Conservation (phyloP, 2,797 vertebrate genomes). For the Malacoctenus gilli region DNA sequence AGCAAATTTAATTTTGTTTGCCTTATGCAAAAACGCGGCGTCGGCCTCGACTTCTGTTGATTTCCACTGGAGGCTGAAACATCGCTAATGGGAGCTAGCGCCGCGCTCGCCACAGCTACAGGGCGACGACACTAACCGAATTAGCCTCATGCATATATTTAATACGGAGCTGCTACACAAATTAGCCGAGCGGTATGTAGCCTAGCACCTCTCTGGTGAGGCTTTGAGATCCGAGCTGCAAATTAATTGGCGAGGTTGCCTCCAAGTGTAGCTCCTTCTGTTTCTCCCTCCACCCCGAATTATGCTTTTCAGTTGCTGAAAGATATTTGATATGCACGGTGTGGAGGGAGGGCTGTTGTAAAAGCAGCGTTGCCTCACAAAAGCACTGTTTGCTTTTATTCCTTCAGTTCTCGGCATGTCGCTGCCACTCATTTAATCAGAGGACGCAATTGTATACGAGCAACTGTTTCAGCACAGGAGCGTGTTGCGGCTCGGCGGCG, state of each 20-base stretch:
- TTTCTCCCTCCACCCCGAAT: slow-evolving; percentile 69
- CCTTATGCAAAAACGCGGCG: slow-evolving; percentile 92
- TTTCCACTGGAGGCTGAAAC: slow-evolving; percentile 94
- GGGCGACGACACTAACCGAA: slow-evolving; percentile 88
- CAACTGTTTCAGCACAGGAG: slow-evolving; percentile 36
- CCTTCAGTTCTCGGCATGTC: slow-evolving; percentile 44
- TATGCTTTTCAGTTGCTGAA: slow-evolving; percentile 68
- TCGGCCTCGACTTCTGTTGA: slow-evolving; percentile 90
- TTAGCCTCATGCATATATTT: slow-evolving; percentile 96
- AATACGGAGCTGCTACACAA: slow-evolving; percentile 87
- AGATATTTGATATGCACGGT: slow-evolving; percentile 74
- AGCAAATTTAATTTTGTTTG: slow-evolving; percentile 99
- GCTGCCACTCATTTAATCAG: slow-evolving; percentile 52
- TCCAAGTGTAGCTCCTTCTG: slow-evolving; percentile 70
- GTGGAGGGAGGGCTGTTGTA: slow-evolving; percentile 21
- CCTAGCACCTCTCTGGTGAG: slow-evolving; percentile 77
- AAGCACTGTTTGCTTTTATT: slow-evolving; percentile 57
- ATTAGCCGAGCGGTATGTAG: slow-evolving; percentile 78
- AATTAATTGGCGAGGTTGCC: slow-evolving; percentile 79
- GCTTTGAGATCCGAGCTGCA: slow-evolving; percentile 78
- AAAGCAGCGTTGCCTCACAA: slow-evolving; percentile 59
- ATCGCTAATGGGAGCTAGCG: slow-evolving; percentile 93
- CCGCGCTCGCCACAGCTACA: slow-evolving; percentile 76
- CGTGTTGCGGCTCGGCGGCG: too few species aligned
- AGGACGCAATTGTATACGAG: slow-evolving; percentile 1